Percentiles rank a stretch among this genome's conserved stretches.
These are phyloP conservation scores for Malurus melanocephalus DNA, from an alignment of 2,113 vertebrate genomes.

Conservation along the genomic window DNA sequence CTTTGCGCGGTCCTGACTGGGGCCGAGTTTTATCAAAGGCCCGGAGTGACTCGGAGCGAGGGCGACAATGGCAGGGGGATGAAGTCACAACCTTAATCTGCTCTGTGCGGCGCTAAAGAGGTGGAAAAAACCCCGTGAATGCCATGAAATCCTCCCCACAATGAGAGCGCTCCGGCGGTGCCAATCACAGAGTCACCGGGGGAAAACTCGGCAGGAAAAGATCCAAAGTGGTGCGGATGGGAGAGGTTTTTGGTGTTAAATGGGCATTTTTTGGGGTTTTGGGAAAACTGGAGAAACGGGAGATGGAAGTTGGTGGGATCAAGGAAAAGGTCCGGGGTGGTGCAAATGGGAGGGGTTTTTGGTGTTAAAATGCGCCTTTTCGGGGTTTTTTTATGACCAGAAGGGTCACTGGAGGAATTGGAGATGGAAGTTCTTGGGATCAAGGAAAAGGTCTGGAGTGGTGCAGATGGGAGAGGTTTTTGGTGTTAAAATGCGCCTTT, in stretches of 20 bases:
- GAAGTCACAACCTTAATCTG: slow-evolving; percentile 5
- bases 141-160: slow-evolving; percentile 22
- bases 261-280: too few species aligned
- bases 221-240: rapidly evolving
- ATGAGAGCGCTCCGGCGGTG: not conserved
- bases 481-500: too few species aligned
- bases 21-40: not conserved
- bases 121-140: slow-evolving; percentile 3
- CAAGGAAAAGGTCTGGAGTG: too few species aligned
- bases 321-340: not conserved
- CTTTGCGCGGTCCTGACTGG: not conserved
- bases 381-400: too few species aligned
- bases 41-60: not conserved
- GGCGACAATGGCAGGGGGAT: not conserved
- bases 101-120: not conserved
- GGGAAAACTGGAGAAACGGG: too few species aligned
- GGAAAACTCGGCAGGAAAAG: not conserved
- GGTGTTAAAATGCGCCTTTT: too few species aligned
- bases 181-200: not conserved
- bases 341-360: rapidly evolving
- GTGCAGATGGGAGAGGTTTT: too few species aligned
- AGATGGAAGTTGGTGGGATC: too few species aligned
- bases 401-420: too few species aligned
- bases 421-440: too few species aligned
- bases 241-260: not conserved